Conservation (phyloP, 1,140 invertebrate genomes). For the Drosophila tropicalis region DNA sequence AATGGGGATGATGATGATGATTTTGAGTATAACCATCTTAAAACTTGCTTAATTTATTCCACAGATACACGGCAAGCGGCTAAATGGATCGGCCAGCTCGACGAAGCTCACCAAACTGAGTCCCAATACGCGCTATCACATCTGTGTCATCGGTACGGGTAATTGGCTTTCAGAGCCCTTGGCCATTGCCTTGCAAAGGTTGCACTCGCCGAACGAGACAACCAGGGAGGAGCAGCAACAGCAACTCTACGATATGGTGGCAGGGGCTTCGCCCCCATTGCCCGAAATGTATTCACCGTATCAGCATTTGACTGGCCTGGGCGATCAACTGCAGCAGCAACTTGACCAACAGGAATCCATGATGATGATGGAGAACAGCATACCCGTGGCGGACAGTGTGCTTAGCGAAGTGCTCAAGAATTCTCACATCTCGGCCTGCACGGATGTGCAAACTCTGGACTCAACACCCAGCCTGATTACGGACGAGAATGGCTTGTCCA, state of each 20-base stretch:
- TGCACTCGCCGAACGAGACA: constrained; percentile 82
- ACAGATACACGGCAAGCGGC: constrained; percentile 88
- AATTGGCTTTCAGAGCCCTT: constrained; percentile 85
- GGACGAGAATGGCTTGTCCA: constrained; percentile 87
- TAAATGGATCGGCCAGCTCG: constrained; percentile 88
- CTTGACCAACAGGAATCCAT: constrained; percentile 50
- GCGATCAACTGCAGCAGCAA: constrained; percentile 43
- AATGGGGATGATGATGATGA: background rate
- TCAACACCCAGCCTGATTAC: constrained; percentile 87
- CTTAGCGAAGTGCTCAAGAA: constrained; percentile 88
- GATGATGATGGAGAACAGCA: constrained; percentile 65
- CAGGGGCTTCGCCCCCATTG: constrained; percentile 30
- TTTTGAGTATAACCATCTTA: constrained; percentile 45
- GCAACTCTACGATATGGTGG: constrained; percentile 10
- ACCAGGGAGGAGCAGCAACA: constrained; percentile 50
- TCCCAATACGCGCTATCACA: constrained; percentile 91
- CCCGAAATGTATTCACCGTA: constrained; percentile 65
- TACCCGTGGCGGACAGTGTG: constrained; percentile 83
- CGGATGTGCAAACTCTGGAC: constrained; percentile 90
- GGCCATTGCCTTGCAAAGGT: constrained; percentile 83
- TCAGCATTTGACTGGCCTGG: constrained; percentile 42
- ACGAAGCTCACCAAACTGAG: constrained; percentile 89
- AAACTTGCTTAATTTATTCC: constrained; percentile 64
- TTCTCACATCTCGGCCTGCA: constrained; percentile 89
- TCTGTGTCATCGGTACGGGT: constrained; percentile 93